These are phyloP conservation scores for Ormyrus labotus DNA, from an alignment of 2,888 invertebrate genomes.

Conservation along the genomic window DNA sequence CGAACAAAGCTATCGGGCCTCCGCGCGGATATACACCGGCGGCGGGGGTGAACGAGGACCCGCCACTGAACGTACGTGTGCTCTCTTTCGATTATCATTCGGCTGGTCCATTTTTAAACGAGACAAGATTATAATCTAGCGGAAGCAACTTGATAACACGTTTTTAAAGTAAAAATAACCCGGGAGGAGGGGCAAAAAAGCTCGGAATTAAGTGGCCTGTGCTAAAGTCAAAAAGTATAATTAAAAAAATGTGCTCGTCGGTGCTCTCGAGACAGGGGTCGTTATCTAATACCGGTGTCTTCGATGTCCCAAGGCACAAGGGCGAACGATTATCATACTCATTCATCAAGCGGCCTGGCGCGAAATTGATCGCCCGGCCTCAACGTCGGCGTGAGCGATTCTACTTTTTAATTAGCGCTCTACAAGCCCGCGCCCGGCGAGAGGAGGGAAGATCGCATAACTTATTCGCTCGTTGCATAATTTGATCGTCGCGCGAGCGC, in stretches of 20 bases:
- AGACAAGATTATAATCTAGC: too few relatives aligned
- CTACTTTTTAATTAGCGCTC: slow-evolving; percentile 49
- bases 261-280: slow-evolving; percentile 44
- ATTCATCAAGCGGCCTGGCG: slow-evolving; percentile 38
- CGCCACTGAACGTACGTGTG: too few relatives aligned
- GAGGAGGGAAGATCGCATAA: slow-evolving; percentile 25
- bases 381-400: slow-evolving; percentile 12
- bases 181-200: too few relatives aligned
- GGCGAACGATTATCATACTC: slow-evolving; percentile 41
- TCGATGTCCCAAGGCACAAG: slow-evolving; percentile 12
- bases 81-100: too few relatives aligned
- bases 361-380: slow-evolving; percentile 31
- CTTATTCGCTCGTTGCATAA: slow-evolving; percentile 41
- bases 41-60: too few relatives aligned
- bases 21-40: not conserved
- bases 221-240: slow-evolving; percentile 6
- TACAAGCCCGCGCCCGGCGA: slow-evolving; percentile 1
- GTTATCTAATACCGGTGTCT: slow-evolving; percentile 39
- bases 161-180: too few relatives aligned
- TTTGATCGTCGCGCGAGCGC: not conserved
- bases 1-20: not conserved
- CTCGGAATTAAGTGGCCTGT: not conserved
- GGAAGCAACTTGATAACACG: too few relatives aligned
- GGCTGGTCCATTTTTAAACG: too few relatives aligned
- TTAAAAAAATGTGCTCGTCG: slow-evolving; percentile 9